Evolutionary conservation across 2,797 vertebrate species (phyloP).

Genomic region (Bryconaethiops microstoma): DNA sequence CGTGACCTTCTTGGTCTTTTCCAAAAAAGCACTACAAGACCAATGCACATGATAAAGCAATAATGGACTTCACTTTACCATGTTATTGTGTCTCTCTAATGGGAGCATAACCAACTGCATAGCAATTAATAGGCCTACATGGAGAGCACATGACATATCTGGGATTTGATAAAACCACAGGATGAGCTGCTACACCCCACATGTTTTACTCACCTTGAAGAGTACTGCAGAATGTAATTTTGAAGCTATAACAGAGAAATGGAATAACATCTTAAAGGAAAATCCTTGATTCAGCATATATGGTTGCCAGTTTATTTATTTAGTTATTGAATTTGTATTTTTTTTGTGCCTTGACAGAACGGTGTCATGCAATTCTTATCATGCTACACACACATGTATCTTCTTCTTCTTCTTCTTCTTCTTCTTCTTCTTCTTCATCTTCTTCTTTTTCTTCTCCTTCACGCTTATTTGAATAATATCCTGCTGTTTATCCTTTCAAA

Average conservation of each 20-base stretch:
- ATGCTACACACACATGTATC: background rate
- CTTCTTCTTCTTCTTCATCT: background rate
- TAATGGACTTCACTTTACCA: conserved; percentile 5
- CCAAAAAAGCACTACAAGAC: background rate
- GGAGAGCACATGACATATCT: conserved; percentile 17
- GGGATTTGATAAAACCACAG: conserved; percentile 11
- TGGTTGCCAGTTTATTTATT: background rate
- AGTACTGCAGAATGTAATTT: background rate
- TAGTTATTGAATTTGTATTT: background rate
- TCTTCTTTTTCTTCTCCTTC: background rate
- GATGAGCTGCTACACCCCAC: background rate
- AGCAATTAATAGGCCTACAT: conserved; percentile 13
- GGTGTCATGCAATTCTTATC: background rate
- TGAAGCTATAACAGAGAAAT: background rate
- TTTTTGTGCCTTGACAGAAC: too few species aligned
- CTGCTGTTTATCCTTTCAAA: conserved; percentile 39
- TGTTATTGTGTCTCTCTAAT: conserved; percentile 21
- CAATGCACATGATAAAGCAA: background rate
- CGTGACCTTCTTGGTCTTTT: too few species aligned
- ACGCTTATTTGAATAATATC: conserved; percentile 30
- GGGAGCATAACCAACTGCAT: conserved; percentile 21
- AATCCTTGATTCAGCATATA: background rate
- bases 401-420: background rate
- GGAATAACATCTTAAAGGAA: background rate
- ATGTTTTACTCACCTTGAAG: background rate